These are phyloP conservation scores for Epinephelus awoara DNA, from an alignment of 2,797 vertebrate genomes.

Conservation along the genomic window DNA sequence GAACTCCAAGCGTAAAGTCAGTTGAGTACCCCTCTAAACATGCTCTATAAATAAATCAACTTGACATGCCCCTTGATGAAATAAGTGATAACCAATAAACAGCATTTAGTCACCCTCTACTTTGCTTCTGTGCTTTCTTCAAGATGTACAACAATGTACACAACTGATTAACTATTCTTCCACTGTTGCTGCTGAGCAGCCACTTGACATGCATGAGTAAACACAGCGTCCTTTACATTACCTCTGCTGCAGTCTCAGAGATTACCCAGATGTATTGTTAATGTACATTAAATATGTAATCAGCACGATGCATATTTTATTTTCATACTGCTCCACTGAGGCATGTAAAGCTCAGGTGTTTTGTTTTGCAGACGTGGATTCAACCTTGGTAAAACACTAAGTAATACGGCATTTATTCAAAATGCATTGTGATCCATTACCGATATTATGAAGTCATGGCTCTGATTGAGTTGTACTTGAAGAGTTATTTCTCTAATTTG, in stretches of 20 bases:
- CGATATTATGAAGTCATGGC: background rate
- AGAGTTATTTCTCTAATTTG: conserved; percentile 33
- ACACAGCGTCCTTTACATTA: conserved; percentile 21
- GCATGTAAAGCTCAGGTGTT: background rate
- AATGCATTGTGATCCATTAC: background rate
- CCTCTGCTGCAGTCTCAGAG: conserved; percentile 13
- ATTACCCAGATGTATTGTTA: conserved; percentile 55
- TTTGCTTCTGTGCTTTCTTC: conserved; percentile 2
- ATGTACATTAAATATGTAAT: conserved; percentile 57
- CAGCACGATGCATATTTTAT: conserved; percentile 44
- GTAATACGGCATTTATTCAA: background rate
- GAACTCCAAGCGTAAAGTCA: background rate
- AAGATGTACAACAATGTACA: conserved; percentile 1
- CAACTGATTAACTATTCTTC: conserved; percentile 44
- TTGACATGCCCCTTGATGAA: conserved; percentile 2
- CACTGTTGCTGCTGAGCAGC: conserved; percentile 36
- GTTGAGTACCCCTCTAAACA: background rate
- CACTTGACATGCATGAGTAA: conserved; percentile 36
- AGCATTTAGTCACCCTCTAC: background rate
- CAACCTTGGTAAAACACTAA: background rate
- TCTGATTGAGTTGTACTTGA: background rate
- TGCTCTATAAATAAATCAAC: background rate
- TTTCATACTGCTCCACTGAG: conserved; percentile 15
- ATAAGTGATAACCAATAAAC: background rate
- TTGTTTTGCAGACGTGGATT: conserved; percentile 11